Evolutionary conservation across 2,797 vertebrate species (phyloP), one percentile per base, ranked within the genome.

Genomic region (Euthynnus affinis): DNA sequence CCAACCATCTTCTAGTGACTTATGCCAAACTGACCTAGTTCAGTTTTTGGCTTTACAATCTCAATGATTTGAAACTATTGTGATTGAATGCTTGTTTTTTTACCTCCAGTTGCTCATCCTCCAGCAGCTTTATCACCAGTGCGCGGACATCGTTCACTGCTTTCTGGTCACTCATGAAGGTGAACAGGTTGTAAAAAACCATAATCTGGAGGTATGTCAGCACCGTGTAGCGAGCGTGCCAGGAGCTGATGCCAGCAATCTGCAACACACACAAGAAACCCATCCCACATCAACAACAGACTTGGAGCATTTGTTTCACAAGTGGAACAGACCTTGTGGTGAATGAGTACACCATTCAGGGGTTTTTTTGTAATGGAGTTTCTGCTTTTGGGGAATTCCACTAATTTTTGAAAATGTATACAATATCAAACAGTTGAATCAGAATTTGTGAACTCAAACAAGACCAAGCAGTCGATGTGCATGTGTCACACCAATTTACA

Each of bases 131-230:
- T 83, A 98, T 95, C 78, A 99, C 96, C 81, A 99, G 92, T 32
- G 94, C 96, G 49, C 96, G 93, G 71, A 98, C 96, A 57, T 96
- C 95, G 69, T 92, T 82, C 78, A 99, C 96, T 2, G 96, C 95
- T 82, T 95, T 94, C 70, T 95, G 93, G 83, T 96, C 96, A 86
- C 94, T 97, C 90, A 98, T 96, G 93, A 98, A 97, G 92, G 97
- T 97, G 95, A 99, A 99, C 80, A 99, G 96, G 94, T 99, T 99
- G 95, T 99, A 98, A 91, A 99, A 99, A 56, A 99, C 98, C 98
- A 98, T 98, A 74, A 97, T 97, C 95, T 99, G 98, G 93, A 99
- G 96, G 96, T 99, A 99, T 91, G 97, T 98, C 90, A 99, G 93
- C 74, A 99, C 95, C 6, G 98, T 98, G 88, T 99, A 99, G 73